Base-by-base conservation (phyloP, 1,140 invertebrate species). In the Dendrolimus punctatus region DNA sequence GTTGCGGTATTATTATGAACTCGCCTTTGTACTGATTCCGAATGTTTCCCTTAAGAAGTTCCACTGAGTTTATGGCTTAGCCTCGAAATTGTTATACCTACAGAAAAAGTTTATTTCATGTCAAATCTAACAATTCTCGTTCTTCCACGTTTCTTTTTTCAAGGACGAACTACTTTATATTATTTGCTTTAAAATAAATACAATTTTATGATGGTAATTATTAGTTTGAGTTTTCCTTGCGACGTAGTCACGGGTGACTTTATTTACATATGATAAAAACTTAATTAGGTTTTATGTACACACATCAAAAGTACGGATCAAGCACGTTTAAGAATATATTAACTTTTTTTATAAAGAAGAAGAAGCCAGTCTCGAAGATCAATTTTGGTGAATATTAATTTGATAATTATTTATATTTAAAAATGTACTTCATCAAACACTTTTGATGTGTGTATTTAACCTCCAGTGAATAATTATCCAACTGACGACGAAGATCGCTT, bases 1-100 rank as follows among this genome's bases (percentile, higher is more conserved):
- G 77, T 81, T 73, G 75, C 61, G 70, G 71, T 68, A 50, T 76
- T 76, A 74, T 74, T 74, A 79, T 76, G 66, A 76, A 76, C 61
- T 71, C 73, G 46, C 69, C 62, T 77, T 78, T 79, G 77, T 78
- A 73, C 71, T 55, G 76, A 80, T 80, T 75, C 64, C 65, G 55
- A 80, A 75, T 80, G 71, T 78, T 83, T 76, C 68, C 67, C 71
- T 68, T 65, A 60, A 56, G 57, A 71, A 73, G 60, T 71, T 62
- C 50, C 51, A 42, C 50, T 51, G 73, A 75, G 60, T 79, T 81
- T 76, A 71, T 64, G 56, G 64, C 44, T 67, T 67, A 54, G 66
- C 57, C 57, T 54, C 58, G 54, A 60, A 63, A 68, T 67, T 64
- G 62, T 65, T 68, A 68, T 73, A 62, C 58, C 62, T 62, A 61